Base-by-base conservation (phyloP, 2,113 vertebrate genomes). In the Lepus timidus region DNA sequence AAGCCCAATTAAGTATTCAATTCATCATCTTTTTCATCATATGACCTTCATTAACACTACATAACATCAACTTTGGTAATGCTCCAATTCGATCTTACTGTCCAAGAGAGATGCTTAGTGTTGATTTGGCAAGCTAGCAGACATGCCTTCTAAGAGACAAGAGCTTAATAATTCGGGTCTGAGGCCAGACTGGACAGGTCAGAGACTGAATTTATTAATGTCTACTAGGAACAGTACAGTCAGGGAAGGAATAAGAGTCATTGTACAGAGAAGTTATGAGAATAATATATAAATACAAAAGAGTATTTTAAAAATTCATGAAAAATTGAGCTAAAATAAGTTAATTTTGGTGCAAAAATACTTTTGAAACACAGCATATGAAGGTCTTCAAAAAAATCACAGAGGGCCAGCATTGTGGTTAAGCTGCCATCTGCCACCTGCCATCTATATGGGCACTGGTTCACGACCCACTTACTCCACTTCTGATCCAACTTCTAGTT, bases 161-260 rank as follows among this genome's bases (percentile, higher is more conserved):
- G 62, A 22, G 3, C 1, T 79, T 23, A 6, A 9, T 6, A 6
- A 33, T 8, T 5, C 20, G 16, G 20, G 0, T 31, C 36, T 25
- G 27, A 12, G 1, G 5, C 8, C 5, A 84, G 71, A 61, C 11
- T 22, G 3, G 9, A 36, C 16, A 51, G 49, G 25, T 51, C 80
- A 64, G 25, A 19, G 17, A 2, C 3, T 8, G 6, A 51, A 19
- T 25, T 75, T 25, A 51, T 20, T 36, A 36, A 3, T 4, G 4
- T 10, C 31, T 36, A 22, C 2, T 19, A 75, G 49, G 55, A 70
- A n/a, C 33, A 49, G 31, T 29, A 9, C 3, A 10, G 6, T 4
- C 25, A 49, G 68, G 6, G 19, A 73, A 64, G 2, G 9, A 51
- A 84, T 29, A 4, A 83, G 25, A 84, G 70, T 6, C 19, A 39